Base-by-base conservation (phyloP, 1,140 invertebrate species). In the Anoplophora glabripennis region DNA sequence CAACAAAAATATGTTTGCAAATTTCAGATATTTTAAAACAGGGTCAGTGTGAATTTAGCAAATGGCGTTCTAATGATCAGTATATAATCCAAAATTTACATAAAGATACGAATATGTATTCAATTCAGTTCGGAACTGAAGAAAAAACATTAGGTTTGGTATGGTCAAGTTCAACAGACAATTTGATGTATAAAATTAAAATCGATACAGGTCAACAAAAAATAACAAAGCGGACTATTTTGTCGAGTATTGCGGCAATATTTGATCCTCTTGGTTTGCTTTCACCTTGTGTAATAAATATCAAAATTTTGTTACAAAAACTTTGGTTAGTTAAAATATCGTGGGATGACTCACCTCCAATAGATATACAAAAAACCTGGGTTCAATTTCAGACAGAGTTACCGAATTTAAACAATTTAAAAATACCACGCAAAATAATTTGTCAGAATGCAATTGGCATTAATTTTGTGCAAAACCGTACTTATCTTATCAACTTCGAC, bases 231-330 rank as follows among this genome's bases (percentile, higher is more conserved):
- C 61, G 73, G 28, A 49, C 9, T 14, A 64, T 79, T 8, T 49
- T 79, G 44, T 75, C 75, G 7, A 61, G 66, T 38, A 66, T 64
- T 28, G 12, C 33, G 5, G 49, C 66, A 44, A 64, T 80, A 12
- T 81, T 76, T 60, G 78, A 80, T 65, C 78, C 77, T 9, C 57
- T 77, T 10, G 78, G 77, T 17, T 57, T 76, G 12, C 15, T 78
- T 11, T 60, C 65, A 21, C 75, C 77, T 12, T 46, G 75, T 10
- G 69, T 70, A 7, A 49, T 60, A 4, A 0, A 35, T 3, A 4
- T 42, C 9, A 49, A 55, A 37, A 5, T 55, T 11, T 21, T 55
- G 9, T 12, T 60, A 17, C 51, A 51, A 34, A 34, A 38, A 5
- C 21, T 45, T n/a, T 59, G 57, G 48, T 17, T 10, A 10, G 4